These are phyloP conservation scores for Perognathus longimembris DNA, from an alignment of 2,113 vertebrate genomes.

Conservation along the genomic window DNA sequence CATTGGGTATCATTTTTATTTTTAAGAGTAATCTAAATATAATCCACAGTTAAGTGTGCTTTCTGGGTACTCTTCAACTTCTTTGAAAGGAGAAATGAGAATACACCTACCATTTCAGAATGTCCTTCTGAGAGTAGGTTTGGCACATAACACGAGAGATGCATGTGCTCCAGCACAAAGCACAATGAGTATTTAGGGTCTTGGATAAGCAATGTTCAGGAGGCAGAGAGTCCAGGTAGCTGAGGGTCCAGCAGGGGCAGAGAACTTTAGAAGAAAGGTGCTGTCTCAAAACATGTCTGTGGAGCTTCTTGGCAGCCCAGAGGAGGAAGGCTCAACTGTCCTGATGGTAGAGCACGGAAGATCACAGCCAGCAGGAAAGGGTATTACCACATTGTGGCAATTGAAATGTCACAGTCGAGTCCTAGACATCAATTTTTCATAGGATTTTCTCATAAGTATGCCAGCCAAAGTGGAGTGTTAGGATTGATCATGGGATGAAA, in stretches of 20 bases:
- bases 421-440: background rate
- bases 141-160: background rate
- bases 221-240: background rate
- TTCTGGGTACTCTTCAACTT: constrained; percentile 31
- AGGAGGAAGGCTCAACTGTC: background rate
- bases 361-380: background rate
- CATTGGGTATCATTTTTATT: constrained; percentile 45
- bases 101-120: constrained; percentile 28
- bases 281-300: background rate
- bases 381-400: background rate
- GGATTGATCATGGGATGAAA: background rate
- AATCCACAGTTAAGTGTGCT: constrained; percentile 40
- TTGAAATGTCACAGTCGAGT: background rate
- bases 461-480: background rate
- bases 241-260: background rate
- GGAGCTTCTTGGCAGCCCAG: background rate
- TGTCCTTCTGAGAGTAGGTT: constrained; percentile 2
- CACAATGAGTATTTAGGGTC: background rate
- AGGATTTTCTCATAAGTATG: constrained; percentile 11
- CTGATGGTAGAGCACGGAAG: background rate
- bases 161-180: background rate
- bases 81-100: constrained; percentile 39
- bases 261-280: background rate
- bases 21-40: constrained; percentile 48
- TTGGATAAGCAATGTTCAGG: background rate